phyloP scores from a whole-genome alignment of 2,888 invertebrate species.

The Caenorhabditis wallacei region DNA sequence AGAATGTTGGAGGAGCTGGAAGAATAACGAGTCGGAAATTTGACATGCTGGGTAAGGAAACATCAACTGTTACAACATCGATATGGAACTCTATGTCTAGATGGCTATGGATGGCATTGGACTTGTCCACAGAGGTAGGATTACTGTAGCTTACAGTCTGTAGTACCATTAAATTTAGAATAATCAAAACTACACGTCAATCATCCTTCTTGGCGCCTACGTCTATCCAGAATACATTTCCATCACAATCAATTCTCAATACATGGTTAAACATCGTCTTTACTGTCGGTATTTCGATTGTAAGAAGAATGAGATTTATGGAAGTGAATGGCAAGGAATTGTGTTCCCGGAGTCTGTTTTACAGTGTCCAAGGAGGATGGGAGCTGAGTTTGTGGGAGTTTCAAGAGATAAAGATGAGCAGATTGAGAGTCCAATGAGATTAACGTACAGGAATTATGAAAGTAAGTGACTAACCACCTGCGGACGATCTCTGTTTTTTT shows the following conservation, averaged over 20 bases:
- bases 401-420: background rate
- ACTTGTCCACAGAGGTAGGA: background rate
- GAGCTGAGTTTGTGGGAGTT: conserved; percentile 41
- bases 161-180: conserved; percentile 7
- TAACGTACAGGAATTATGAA: conserved; percentile 29
- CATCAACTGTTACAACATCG: no score
- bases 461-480: background rate
- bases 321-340: conserved; percentile 17
- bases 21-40: no score
- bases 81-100: no score
- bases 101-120: background rate
- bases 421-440: conserved; percentile 14
- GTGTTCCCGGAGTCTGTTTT: conserved; percentile 44
- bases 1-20: no score
- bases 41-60: no score
- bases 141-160: background rate
- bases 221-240: conserved; percentile 44
- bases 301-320: conserved; percentile 1
- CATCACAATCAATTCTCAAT: conserved; percentile 14
- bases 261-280: conserved; percentile 29
- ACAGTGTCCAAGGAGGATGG: conserved; percentile 31
- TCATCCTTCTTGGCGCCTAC: conserved; percentile 24
- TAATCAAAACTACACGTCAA: conserved; percentile 36
- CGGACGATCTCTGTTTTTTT: no score
- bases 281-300: conserved; percentile 47